Percentiles rank a stretch among this genome's conserved stretches.
Conservation (phyloP, 2,797 vertebrate genomes). For the Discoglossus pictus region DNA sequence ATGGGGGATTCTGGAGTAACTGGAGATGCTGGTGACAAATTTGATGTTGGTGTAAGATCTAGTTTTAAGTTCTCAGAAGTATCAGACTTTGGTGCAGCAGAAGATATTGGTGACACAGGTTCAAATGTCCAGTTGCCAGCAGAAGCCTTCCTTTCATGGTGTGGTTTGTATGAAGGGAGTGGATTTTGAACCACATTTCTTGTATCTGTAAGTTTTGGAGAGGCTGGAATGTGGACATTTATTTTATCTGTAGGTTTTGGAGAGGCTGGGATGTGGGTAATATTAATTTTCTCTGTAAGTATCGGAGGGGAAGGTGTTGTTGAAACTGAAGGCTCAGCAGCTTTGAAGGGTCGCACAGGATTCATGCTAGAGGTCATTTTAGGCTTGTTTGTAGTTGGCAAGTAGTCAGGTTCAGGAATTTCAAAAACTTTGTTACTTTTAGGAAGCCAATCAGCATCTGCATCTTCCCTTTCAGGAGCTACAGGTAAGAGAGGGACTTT, state of each 20-base stretch:
- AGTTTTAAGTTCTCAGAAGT: background rate
- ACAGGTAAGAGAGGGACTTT: background rate
- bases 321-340: background rate
- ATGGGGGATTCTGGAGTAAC: accelerated
- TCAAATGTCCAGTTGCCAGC: accelerated
- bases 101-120: accelerated
- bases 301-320: background rate
- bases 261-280: constrained; percentile 4
- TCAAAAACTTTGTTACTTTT: constrained; percentile 22
- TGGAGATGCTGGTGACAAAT: background rate
- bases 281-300: background rate
- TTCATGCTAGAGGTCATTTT: too few relatives aligned
- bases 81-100: constrained; percentile 25
- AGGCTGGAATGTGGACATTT: too few relatives aligned
- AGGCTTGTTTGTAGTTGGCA: too few relatives aligned
- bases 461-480: accelerated
- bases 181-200: background rate
- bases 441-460: constrained; percentile 21
- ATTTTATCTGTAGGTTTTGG: constrained; percentile 17
- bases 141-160: constrained; percentile 24
- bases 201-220: background rate
- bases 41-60: background rate
- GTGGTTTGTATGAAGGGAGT: constrained; percentile 61
- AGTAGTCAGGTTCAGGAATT: background rate
- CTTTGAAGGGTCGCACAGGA: too few relatives aligned